Percentiles rank a stretch among this genome's conserved stretches.
Conservation (phyloP, 2,113 vertebrate genomes). For the Daphoenositta chrysoptera region DNA sequence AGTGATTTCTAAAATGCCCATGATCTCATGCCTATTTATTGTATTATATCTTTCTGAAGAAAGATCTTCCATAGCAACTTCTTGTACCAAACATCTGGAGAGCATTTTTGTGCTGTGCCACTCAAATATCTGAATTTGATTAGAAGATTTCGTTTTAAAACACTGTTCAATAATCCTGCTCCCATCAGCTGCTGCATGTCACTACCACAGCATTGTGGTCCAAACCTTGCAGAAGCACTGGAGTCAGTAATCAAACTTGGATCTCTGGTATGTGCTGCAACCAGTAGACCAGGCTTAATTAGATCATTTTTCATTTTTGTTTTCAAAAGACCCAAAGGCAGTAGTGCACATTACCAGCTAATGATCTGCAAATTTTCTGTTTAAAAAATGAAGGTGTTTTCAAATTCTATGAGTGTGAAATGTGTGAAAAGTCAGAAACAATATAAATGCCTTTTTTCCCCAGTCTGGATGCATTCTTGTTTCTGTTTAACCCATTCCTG, state of each 20-base stretch:
- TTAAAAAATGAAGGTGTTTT: conserved; percentile 62
- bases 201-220: not conserved
- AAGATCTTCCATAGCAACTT: not conserved
- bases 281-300: conserved; percentile 7
- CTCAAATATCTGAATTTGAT: not conserved
- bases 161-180: not conserved
- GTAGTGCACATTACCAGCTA: conserved; percentile 37
- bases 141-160: not conserved
- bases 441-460: not conserved
- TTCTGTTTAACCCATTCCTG: not conserved
- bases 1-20: not conserved
- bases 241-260: not conserved
- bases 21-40: not conserved
- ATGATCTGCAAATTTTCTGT: conserved; percentile 50
- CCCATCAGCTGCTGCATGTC: not conserved
- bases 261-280: not conserved
- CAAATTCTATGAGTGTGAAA: not conserved
- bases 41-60: not conserved
- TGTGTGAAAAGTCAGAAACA: not conserved
- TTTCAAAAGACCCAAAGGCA: conserved; percentile 52
- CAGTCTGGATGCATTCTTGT: not conserved
- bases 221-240: not conserved
- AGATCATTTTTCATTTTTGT: conserved; percentile 54
- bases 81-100: not conserved
- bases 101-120: not conserved